A percentile compares a stretch with the other conserved stretches of the same genome.
Conservation (phyloP, 2,797 vertebrate species). For the Eptatretus atami region DNA sequence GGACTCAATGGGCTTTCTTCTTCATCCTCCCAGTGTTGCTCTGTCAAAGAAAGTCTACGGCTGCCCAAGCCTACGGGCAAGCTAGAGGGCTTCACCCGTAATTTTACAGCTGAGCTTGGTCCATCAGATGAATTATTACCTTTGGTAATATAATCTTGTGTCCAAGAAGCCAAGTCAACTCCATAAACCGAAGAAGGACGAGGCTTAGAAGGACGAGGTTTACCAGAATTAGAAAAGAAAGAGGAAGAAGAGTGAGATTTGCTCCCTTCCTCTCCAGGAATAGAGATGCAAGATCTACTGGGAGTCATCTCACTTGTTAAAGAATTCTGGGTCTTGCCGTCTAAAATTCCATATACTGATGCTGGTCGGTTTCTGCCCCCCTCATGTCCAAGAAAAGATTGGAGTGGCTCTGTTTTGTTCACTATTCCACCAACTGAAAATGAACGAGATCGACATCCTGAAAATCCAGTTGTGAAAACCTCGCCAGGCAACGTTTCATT, state of each 20-base stretch:
- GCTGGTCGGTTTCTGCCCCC: conserved; percentile 34
- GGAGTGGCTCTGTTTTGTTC: too few relatives aligned
- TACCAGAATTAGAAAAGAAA: background rate
- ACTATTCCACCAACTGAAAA: background rate
- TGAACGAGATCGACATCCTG: background rate
- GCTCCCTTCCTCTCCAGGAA: background rate
- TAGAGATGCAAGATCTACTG: conserved; percentile 20
- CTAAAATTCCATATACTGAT: conserved; percentile 34
- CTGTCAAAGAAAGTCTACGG: conserved; percentile 12
- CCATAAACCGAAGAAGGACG: background rate
- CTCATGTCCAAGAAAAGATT: conserved; percentile 12
- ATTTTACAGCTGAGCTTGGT: background rate
- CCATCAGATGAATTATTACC: background rate
- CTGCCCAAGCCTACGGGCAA: background rate
- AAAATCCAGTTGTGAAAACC: background rate
- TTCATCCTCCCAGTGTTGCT: conserved; percentile 63
- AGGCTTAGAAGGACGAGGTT: background rate
- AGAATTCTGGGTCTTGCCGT: too few relatives aligned
- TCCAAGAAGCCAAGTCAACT: conserved; percentile 3
- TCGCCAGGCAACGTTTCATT: background rate
- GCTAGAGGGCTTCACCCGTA: conserved; percentile 2
- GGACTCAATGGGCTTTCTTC: conserved; percentile 89
- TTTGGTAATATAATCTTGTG: background rate
- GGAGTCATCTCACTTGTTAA: conserved; percentile 25
- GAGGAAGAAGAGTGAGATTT: background rate